Percentiles rank a stretch among this genome's conserved stretches.
phyloP scores from a whole-genome alignment of 2,113 vertebrate genomes.

The Hyla sarda region DNA sequence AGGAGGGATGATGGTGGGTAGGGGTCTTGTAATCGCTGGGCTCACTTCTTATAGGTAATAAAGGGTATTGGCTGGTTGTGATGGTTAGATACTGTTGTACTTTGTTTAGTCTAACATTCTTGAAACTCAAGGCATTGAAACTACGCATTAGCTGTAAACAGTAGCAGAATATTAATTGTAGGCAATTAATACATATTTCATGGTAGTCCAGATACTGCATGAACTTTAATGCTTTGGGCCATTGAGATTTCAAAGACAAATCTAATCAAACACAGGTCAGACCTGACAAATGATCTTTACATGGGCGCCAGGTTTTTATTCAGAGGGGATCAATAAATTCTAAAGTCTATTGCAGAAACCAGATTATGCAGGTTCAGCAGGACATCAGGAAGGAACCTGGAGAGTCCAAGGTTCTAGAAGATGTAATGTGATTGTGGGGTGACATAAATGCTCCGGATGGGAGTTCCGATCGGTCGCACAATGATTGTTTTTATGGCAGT shows the following conservation, averaged over 20 bases:
- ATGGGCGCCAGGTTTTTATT: not conserved
- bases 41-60: not conserved
- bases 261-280: constrained; percentile 6
- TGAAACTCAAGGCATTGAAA: not conserved
- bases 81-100: not conserved
- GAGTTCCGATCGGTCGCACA: not conserved
- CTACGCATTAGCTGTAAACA: not conserved
- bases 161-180: not conserved
- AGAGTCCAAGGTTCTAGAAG: constrained; percentile 21
- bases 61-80: not conserved
- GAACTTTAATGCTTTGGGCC: not conserved
- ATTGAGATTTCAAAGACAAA: not conserved
- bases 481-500: too few relatives aligned
- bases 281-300: not conserved
- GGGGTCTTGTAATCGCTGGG: too few relatives aligned
- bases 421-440: not conserved
- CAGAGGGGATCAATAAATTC: not conserved
- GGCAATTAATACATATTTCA: not conserved
- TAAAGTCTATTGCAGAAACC: constrained; percentile 14
- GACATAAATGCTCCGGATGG: too few relatives aligned
- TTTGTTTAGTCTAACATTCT: not conserved
- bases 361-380: not conserved
- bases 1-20: too few relatives aligned
- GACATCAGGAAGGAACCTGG: not conserved
- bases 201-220: not conserved